Base-by-base conservation (phyloP, 2,888 invertebrate species). In the Microplitis manilae region DNA sequence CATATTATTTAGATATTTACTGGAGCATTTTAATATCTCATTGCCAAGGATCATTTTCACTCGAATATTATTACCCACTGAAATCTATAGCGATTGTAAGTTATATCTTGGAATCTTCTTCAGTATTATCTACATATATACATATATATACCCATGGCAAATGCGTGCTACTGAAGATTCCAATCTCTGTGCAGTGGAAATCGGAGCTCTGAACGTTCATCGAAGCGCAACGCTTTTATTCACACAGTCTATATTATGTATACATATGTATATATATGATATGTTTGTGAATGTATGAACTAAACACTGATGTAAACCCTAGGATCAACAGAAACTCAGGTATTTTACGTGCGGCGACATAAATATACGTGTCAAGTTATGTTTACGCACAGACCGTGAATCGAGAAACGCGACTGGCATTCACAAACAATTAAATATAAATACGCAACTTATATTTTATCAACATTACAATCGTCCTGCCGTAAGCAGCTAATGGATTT, bases 161-260 rank as follows among this genome's bases (percentile, higher is more conserved):
- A 73, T 73, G 59, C 67, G 38, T 59, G 38, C 64, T 50, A 50
- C 50, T 17, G 30, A 68, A 75, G 68, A 75, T 75, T 75, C 75
- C 69, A 62, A 75, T 75, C 62, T 75, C 40, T n/a, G 30, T 62
- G 39, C 17, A 75, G 62, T 62, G 50, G 60, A 30, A 40, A 61
- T 68, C 60, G 39, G 30, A 30, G 64, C 73, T 68, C 62, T 30
- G 65, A 50, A 64, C 41, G 69, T 77, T 68, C 73, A 73, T 65
- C 65, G 60, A 60, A 62, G 69, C 73, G 60, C 68, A 69, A 73
- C 77, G 64, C 69, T 69, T 73, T 50, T n/a, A 67, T 67, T 73
- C 17, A 61, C 50, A 60, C 70, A 30, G n/a, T 70, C 20, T 50
- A 30, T 30, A 60, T 40, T 5, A 30, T 65, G 67, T 8, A 41